Conservation (phyloP, 2,113 vertebrate genomes). For the Neoarius graeffei region DNA sequence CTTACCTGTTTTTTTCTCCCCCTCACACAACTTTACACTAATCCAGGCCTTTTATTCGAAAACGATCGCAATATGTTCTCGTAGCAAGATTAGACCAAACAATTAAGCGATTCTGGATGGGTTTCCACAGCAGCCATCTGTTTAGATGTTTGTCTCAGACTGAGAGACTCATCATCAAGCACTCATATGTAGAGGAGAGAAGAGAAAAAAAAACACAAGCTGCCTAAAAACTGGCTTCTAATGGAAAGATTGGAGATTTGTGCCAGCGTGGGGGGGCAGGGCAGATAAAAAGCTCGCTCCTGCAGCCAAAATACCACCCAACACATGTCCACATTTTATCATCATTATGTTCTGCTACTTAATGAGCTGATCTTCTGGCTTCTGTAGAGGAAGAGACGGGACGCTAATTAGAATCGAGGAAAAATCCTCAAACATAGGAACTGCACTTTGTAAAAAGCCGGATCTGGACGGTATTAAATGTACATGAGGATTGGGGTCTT, state of each 20-base stretch:
- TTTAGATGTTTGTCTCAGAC: slow-evolving; percentile 58
- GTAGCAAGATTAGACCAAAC: slow-evolving; percentile 64
- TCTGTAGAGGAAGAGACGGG: slow-evolving; percentile 48
- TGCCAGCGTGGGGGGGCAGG: slow-evolving; percentile 45
- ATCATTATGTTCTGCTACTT: slow-evolving; percentile 64
- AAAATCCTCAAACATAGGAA: slow-evolving; percentile 49
- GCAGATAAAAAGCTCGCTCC: slow-evolving; percentile 41
- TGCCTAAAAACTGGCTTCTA: slow-evolving; percentile 48
- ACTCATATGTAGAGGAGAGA: slow-evolving; percentile 54
- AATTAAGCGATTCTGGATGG: slow-evolving; percentile 59
- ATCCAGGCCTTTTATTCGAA: slow-evolving; percentile 49
- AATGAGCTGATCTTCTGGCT: slow-evolving; percentile 64
- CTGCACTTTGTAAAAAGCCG: background rate
- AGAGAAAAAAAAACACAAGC: slow-evolving; percentile 22
- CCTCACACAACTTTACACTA: background rate
- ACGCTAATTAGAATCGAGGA: slow-evolving; percentile 55
- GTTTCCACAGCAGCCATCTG: slow-evolving; percentile 58
- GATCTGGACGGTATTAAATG: background rate
- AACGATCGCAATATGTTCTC: slow-evolving; percentile 71
- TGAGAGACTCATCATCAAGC: slow-evolving; percentile 59
- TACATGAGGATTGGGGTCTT: background rate
- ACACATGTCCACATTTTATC: slow-evolving; percentile 64
- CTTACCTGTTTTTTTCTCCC: background rate
- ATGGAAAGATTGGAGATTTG: slow-evolving; percentile 52
- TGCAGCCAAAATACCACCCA: slow-evolving; percentile 57